Conservation (phyloP, 2,113 vertebrate genomes). For the Psilopsiagon aurifrons region DNA sequence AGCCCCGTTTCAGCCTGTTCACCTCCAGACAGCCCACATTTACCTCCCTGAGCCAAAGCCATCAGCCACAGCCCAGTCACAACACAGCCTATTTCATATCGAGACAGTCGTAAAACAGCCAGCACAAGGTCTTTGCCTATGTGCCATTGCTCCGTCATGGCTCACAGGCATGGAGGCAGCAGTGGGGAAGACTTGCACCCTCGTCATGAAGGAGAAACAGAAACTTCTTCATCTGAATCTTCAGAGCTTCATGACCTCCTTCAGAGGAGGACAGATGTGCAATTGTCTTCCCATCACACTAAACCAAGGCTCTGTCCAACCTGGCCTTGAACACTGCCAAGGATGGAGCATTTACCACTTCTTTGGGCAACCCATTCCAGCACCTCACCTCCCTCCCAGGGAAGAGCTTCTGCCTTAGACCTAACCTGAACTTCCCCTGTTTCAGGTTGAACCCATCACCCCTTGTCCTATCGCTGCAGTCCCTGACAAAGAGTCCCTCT, state of each 20-base stretch:
- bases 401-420: not conserved
- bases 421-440: not conserved
- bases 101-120: not conserved
- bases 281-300: not conserved
- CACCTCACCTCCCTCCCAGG: not conserved
- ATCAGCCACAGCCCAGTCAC: not conserved
- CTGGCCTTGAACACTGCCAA: not conserved
- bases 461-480: not conserved
- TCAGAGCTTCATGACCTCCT: not conserved
- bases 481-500: too few species aligned
- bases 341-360: not conserved
- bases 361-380: not conserved
- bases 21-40: not conserved
- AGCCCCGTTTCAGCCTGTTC: not conserved
- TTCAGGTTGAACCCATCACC: not conserved
- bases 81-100: not conserved
- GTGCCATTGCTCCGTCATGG: not conserved
- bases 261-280: not conserved
- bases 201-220: not conserved
- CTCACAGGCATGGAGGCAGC: rapidly evolving
- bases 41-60: not conserved
- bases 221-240: not conserved
- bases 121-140: not conserved
- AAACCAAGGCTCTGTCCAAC: not conserved
- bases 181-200: not conserved